Conservation (phyloP, 2,888 invertebrate species). For the Cerastoderma edule region DNA sequence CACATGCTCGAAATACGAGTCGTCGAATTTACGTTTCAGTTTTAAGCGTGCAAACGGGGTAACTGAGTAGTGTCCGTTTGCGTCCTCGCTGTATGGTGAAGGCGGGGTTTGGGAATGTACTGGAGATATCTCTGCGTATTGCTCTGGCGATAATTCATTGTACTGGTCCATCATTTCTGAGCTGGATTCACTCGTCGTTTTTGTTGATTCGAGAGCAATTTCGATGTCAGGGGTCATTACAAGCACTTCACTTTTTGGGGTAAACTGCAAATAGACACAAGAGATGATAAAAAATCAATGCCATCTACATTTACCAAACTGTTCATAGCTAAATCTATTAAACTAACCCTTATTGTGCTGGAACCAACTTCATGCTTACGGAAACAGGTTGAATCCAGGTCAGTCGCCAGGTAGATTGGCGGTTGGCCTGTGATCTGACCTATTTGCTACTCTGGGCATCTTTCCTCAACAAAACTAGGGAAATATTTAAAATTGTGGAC, state of each 20-base stretch:
- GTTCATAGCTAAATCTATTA: too few species aligned
- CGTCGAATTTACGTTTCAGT: constrained; percentile 46
- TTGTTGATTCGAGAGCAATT: neutral
- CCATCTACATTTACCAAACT: too few species aligned
- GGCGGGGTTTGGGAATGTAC: constrained; percentile 34
- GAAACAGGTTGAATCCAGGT: too few species aligned
- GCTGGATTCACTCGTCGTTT: constrained; percentile 17
- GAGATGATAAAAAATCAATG: too few species aligned
- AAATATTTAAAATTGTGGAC: too few species aligned
- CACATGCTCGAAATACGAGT: constrained; percentile 42
- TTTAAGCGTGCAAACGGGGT: constrained; percentile 45
- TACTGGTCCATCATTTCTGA: constrained; percentile 10
- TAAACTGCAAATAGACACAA: constrained; percentile 40
- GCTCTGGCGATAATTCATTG: too few species aligned
- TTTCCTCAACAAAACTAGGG: too few species aligned
- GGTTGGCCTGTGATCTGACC: too few species aligned
- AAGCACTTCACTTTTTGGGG: constrained; percentile 36
- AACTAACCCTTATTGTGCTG: too few species aligned
- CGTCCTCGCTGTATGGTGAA: constrained; percentile 36
- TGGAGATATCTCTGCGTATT: constrained; percentile 17
- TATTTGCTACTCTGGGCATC: too few species aligned
- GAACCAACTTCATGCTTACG: too few species aligned
- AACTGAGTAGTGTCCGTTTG: constrained; percentile 24
- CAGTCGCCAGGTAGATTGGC: too few species aligned
- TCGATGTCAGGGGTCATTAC: constrained; percentile 20